Percentiles rank a stretch among this genome's conserved stretches.
Evolutionary conservation across 2,797 vertebrate species (phyloP).

Genomic region (Phyllotis vaccarum): DNA sequence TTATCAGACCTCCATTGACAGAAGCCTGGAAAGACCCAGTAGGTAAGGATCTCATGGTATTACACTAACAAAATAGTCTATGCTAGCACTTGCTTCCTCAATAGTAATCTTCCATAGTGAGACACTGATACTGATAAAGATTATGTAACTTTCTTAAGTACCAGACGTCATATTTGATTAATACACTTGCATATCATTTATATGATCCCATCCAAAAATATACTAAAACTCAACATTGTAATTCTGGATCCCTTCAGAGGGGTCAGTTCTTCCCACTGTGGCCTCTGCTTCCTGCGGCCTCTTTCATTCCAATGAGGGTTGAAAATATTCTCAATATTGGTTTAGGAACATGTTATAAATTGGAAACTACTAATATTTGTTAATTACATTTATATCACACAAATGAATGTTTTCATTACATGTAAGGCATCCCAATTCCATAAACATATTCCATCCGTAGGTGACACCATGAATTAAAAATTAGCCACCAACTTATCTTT

Average conservation of each 20-base stretch:
- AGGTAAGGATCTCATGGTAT: conserved; percentile 90
- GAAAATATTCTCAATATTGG: neutral
- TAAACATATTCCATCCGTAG: neutral
- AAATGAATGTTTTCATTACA: conserved; percentile 13
- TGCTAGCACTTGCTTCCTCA: neutral
- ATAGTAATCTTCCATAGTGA: neutral
- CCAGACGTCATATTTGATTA: neutral
- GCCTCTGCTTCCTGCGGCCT: neutral
- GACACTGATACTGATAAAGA: neutral
- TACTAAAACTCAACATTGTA: neutral
- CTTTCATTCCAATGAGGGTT: neutral
- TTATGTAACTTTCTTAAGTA: neutral
- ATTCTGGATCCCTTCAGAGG: neutral
- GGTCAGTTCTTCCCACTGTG: neutral
- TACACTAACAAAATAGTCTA: neutral
- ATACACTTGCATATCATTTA: neutral
- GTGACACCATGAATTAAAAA: neutral
- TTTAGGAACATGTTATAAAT: neutral
- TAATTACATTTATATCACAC: conserved; percentile 8
- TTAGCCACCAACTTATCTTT: neutral
- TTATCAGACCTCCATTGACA: conserved; percentile 92
- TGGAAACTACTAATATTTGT: neutral
- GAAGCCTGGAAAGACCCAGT: conserved; percentile 92
- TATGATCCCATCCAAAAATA: neutral
- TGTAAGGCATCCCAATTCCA: neutral